These are phyloP conservation scores for Gobio gobio DNA, from an alignment of 2,113 vertebrate genomes.

Conservation along the genomic window DNA sequence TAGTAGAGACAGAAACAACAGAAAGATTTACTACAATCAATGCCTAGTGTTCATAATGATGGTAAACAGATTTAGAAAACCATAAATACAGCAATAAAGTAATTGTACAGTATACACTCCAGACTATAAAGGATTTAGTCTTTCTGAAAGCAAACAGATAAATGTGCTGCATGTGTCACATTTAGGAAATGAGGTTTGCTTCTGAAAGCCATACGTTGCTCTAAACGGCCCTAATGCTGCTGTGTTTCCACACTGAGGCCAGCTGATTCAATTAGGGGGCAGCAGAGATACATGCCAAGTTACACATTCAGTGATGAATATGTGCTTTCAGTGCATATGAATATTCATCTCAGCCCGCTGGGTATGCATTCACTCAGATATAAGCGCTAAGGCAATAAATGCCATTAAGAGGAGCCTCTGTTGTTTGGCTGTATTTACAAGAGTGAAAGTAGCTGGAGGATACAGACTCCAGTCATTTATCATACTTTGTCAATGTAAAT, in stretches of 20 bases:
- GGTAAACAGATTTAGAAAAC: neutral
- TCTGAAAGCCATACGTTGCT: conserved; percentile 48
- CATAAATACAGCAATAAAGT: neutral
- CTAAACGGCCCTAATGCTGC: conserved; percentile 58
- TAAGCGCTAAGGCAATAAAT: conserved; percentile 40
- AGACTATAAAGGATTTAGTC: neutral
- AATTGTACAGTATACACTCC: neutral
- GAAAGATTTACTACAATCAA: neutral
- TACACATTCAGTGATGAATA: conserved; percentile 60
- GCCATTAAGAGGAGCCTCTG: conserved; percentile 25
- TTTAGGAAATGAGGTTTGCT: conserved; percentile 36
- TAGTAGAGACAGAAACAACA: no score
- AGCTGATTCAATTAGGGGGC: conserved; percentile 53
- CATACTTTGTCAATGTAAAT: conserved; percentile 47
- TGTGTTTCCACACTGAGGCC: conserved; percentile 60
- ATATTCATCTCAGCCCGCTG: conserved; percentile 67
- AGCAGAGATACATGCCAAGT: conserved; percentile 54
- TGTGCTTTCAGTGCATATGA: conserved; percentile 60
- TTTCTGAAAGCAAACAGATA: conserved; percentile 3
- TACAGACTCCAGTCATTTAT: conserved; percentile 30
- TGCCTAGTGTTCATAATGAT: neutral
- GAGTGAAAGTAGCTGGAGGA: conserved; percentile 19
- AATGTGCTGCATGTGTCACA: conserved; percentile 24
- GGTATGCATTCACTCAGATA: conserved; percentile 58
- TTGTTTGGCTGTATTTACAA: conserved; percentile 36